Base-by-base conservation (phyloP, 2,888 invertebrate genomes). In the Lasioglossum vierecki region DNA sequence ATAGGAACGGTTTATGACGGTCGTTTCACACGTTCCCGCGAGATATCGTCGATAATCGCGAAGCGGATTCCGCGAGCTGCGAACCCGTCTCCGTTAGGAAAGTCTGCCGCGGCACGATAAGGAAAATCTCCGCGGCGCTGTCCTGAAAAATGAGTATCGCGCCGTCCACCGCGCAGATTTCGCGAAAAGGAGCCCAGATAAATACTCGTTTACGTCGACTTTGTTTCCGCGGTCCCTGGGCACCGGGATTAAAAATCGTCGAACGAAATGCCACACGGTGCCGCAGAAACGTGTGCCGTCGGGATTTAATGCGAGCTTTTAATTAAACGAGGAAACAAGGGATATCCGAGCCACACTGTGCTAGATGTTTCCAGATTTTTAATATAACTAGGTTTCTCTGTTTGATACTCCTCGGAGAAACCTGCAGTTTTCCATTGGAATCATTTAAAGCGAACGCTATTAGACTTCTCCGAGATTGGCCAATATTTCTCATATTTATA, bases 11-110 rank as follows among this genome's bases (percentile, higher is more conserved):
- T 39, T 68, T 68, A 68, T 39, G 39, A 22, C 39, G 39, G 39
- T 68, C 39, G 39, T 39, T 68, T 22, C 79, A 76, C 73, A 76
- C 75, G 81, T 79, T 76, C 73, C 79, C 79, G 72, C 82, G 85
- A 84, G 82, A 88, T 89, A 84, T 89, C 79, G 80, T 35, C 70
- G 73, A 89, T 85, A 88, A 75, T 66, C 76, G 68, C 39, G 68
- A 49, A 44, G 49, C 77, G 71, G 72, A 82, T 82, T 73, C 60
- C 35, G 66, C 41, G 60, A 26, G 73, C n/a, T 46, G 57, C 8
- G 53, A 22, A 53, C n/a, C 39, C n/a, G 35, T 63, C 30, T 77
- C 60, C 82, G 39, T 15, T 35, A 68, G 41, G 79, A 41, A 44
- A 77, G 80, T 80, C 81, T 86, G 80, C 82, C 84, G 63, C 72